Percentiles rank a stretch among this genome's conserved stretches.
phyloP scores from a whole-genome alignment of 2,113 vertebrate genomes.

The Bos indicus region DNA sequence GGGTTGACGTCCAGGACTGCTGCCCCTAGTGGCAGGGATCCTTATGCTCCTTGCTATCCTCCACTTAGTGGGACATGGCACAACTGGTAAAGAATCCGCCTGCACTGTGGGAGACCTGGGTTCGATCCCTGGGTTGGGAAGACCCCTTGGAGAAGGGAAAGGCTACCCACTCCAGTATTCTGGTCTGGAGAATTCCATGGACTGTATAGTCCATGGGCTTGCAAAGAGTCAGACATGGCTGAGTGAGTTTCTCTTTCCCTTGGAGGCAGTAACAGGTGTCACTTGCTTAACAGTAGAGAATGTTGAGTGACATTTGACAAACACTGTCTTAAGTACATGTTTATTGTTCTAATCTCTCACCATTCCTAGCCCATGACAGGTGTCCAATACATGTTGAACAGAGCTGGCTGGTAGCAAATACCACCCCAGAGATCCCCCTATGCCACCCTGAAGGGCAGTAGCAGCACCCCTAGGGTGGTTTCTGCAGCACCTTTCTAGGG shows the following conservation, averaged over 20 bases:
- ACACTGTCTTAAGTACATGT: not conserved
- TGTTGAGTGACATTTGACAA: not conserved
- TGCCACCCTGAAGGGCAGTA: not conserved
- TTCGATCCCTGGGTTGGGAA: not conserved
- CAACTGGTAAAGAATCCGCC: not conserved
- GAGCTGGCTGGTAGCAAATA: not conserved
- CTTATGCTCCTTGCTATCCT: not conserved
- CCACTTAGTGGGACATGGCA: not conserved
- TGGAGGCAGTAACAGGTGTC: not conserved
- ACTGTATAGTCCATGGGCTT: not conserved
- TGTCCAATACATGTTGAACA: not conserved
- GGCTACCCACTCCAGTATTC: not conserved
- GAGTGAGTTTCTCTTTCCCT: not conserved
- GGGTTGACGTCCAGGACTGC: not conserved
- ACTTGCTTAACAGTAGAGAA: not conserved
- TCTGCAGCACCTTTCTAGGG: not conserved
- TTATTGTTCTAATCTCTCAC: not conserved
- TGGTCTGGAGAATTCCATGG: not conserved
- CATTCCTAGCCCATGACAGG: not conserved
- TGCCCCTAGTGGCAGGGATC: not conserved
- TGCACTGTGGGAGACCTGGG: not conserved
- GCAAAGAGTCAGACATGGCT: not conserved
- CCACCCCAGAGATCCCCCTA: not conserved
- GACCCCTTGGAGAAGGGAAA: not conserved
- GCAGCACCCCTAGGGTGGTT: rapidly evolving